Base-by-base conservation (phyloP, 2,888 invertebrate genomes). In the Zaprionus lineosus region DNA sequence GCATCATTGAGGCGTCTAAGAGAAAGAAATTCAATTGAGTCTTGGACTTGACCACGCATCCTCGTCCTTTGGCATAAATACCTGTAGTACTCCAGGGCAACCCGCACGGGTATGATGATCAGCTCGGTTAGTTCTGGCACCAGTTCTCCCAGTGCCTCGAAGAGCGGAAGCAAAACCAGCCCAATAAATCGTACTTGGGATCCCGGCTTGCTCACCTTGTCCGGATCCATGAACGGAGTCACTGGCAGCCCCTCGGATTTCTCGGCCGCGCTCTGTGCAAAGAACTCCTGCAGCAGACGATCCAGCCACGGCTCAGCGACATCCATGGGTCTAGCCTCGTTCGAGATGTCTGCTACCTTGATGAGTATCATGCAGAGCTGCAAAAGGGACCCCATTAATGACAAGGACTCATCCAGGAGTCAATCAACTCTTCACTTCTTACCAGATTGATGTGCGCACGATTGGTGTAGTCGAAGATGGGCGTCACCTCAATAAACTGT, bases 121-220 rank as follows among this genome's bases (percentile, higher is more conserved):
- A 90, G 84, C 55, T 90, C 95, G 91, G 94, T 93, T 58, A 95
- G 91, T 87, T 94, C 94, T 1, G 94, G 93, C 64, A 95, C 92
- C 39, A 95, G 91, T 71, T 94, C 93, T 8, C 94, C 94, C 11
- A 96, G 91, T 4, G 94, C 93, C 89, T 95, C 95, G 88, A 95
- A 95, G 31, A 96, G 91, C 9, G 96, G 96, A 79, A 96, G 91
- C 37, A 96, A 91, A 33, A 96, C 95, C 83, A 95, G 92, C 36
- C 95, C 95, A 87, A 96, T 96, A 90, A 96, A 96, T 47, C 95
- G 94, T 86, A 95, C 94, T 88, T 96, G 95, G 1, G 95, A 95
- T 11, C 95, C 94, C 2, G 95, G 94, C 88, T 95, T 95, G 58
- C 95, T 95, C 48, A 95, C 94, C 90, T 95, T 95, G 71, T 95